Percentiles rank a stretch among this genome's conserved stretches.
Evolutionary conservation across 2,888 invertebrate genomes (phyloP).

Genomic region (Chloroclystis v-ata): DNA sequence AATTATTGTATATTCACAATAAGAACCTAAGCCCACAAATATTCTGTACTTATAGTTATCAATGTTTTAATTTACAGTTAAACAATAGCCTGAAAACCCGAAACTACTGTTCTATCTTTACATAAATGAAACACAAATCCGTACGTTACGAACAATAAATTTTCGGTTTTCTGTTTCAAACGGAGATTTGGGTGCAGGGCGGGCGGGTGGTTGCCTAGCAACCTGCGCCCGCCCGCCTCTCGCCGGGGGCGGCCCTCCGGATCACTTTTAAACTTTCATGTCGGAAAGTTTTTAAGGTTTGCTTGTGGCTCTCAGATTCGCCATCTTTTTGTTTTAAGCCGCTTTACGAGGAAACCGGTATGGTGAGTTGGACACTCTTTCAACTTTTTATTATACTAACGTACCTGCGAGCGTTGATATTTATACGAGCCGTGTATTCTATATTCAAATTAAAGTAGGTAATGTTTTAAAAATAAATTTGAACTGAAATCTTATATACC

Average conservation of each 20-base stretch:
- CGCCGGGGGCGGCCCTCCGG: conserved; percentile 39
- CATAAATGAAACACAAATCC: conserved; percentile 42
- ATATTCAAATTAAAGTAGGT: too few species aligned
- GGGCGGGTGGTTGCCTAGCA: conserved; percentile 66
- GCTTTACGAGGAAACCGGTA: conserved; percentile 52
- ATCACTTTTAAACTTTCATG: conserved; percentile 79
- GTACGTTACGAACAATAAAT: conserved; percentile 62
- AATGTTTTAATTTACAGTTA: too few species aligned
- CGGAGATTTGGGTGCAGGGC: conserved; percentile 70
- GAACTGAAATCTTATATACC: neutral
- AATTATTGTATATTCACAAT: too few species aligned
- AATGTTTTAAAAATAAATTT: too few species aligned
- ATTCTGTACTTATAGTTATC: too few species aligned
- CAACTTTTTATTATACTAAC: neutral
- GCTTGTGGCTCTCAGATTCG: conserved; percentile 69
- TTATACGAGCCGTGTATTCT: neutral
- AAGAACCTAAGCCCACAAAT: too few species aligned
- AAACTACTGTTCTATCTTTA: conserved; percentile 6
- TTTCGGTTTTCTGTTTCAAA: conserved; percentile 63
- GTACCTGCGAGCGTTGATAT: neutral
- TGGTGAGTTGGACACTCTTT: conserved; percentile 25
- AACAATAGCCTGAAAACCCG: neutral
- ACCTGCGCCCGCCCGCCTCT: conserved; percentile 36
- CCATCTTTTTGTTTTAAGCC: conserved; percentile 67
- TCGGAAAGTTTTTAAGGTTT: conserved; percentile 76